Conservation (phyloP, 2,797 vertebrate species). For the Chelidonichthys spinosus region DNA sequence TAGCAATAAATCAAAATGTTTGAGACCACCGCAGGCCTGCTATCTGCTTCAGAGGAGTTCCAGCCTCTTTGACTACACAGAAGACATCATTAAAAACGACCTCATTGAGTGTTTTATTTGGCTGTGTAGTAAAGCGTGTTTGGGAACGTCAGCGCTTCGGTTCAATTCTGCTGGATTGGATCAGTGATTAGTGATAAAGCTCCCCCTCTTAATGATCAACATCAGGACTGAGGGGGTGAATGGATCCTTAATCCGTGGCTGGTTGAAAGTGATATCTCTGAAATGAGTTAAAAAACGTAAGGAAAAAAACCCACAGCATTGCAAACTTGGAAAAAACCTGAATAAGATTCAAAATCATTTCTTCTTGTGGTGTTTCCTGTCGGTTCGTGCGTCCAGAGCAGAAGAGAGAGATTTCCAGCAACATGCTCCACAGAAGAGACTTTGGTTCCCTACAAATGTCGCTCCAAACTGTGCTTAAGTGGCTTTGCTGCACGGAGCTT, state of each 20-base stretch:
- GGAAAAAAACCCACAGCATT: constrained; percentile 37
- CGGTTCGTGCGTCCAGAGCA: constrained; percentile 11
- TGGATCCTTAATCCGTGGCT: constrained; percentile 17
- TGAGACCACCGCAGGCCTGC: constrained; percentile 46
- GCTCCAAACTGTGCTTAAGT: constrained; percentile 30
- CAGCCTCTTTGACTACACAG: constrained; percentile 54
- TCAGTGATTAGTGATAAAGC: constrained; percentile 20
- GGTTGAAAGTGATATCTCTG: constrained; percentile 13
- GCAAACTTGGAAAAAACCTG: constrained; percentile 37
- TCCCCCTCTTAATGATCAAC: constrained; percentile 25
- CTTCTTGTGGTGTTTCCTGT: constrained; percentile 14
- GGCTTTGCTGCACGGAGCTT: constrained; percentile 17
- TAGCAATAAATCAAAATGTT: constrained; percentile 44
- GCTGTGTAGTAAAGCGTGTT: constrained; percentile 56
- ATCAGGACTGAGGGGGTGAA: constrained; percentile 29
- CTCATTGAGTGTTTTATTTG: constrained; percentile 52
- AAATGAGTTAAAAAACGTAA: constrained; percentile 16
- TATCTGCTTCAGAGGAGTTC: constrained; percentile 56
- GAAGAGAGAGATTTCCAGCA: constrained; percentile 9
- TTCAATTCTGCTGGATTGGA: constrained; percentile 34
- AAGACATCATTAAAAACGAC: constrained; percentile 44
- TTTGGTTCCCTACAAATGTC: constrained; percentile 48
- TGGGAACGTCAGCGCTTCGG: constrained; percentile 5
- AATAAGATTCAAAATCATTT: constrained; percentile 25
- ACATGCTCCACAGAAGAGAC: constrained; percentile 24